phyloP scores from a whole-genome alignment of 2,113 vertebrate species.

The Laticauda colubrina region DNA sequence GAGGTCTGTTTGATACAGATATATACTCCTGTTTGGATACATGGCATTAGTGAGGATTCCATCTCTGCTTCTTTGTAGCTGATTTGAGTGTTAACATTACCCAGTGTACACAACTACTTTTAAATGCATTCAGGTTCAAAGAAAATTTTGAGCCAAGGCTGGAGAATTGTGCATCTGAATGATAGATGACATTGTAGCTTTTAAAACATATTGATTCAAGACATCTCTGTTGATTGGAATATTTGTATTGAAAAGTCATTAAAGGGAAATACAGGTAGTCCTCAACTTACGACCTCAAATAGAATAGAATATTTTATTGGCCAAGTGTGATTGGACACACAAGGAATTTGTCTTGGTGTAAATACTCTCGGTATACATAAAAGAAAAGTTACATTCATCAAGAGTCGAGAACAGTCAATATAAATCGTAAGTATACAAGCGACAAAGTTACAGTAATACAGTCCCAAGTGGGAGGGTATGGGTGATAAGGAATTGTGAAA shows the following conservation, averaged over 20 bases:
- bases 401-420: too few relatives aligned
- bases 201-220: neutral
- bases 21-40: neutral
- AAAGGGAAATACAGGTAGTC: slow-evolving; percentile 17
- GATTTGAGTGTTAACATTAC: slow-evolving; percentile 13
- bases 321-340: too few relatives aligned
- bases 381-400: too few relatives aligned
- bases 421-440: too few relatives aligned
- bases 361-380: too few relatives aligned
- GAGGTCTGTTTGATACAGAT: neutral
- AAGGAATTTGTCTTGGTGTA: too few relatives aligned
- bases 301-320: too few relatives aligned
- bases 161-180: neutral
- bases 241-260: slow-evolving; percentile 39
- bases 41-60: neutral
- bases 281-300: neutral
- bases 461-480: too few relatives aligned
- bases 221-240: neutral
- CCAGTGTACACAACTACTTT: slow-evolving; percentile 6
- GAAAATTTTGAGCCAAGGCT: slow-evolving; percentile 1
- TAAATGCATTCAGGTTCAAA: slow-evolving; percentile 23
- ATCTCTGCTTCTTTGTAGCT: slow-evolving; percentile 4
- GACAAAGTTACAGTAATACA: too few relatives aligned
- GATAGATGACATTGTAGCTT: neutral
- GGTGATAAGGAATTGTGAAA: too few relatives aligned